phyloP scores from a whole-genome alignment of 2,888 invertebrate species.

The Oscheius myriophilus region DNA sequence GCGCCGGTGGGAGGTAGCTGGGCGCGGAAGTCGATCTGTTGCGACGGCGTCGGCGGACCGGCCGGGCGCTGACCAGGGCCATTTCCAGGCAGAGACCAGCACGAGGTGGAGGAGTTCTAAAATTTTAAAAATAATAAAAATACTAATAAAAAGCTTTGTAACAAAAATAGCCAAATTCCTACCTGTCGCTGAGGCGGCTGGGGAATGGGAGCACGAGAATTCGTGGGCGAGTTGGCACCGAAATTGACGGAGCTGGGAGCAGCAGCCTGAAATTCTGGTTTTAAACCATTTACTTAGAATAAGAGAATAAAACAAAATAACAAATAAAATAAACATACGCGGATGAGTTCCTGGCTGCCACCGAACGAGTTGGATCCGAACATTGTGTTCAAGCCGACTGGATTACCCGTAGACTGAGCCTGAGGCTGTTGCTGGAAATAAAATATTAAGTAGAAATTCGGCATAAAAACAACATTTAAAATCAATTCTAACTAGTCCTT shows the following conservation, averaged over 20 bases:
- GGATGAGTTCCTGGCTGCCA: constrained; percentile 26
- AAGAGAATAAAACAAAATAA: too few relatives aligned
- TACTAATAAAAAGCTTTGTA: not conserved
- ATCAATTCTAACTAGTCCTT: not conserved
- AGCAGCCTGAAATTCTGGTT: constrained; percentile 2
- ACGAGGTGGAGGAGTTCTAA: constrained; percentile 15
- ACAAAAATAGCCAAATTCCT: not conserved
- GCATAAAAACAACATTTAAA: too few relatives aligned
- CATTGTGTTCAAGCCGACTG: constrained; percentile 8
- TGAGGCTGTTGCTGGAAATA: constrained; percentile 15
- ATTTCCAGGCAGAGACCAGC: constrained; percentile 17
- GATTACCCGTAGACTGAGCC: constrained; percentile 8
- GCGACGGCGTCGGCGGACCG: constrained; percentile 46
- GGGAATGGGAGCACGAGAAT: constrained; percentile 6
- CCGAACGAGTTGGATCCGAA: constrained; percentile 22
- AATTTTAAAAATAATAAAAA: not conserved
- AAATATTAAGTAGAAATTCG: too few relatives aligned
- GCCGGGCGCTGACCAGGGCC: constrained; percentile 31
- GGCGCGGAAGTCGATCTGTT: constrained; percentile 43
- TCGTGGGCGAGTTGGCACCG: constrained; percentile 27
- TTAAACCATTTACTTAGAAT: too few relatives aligned
- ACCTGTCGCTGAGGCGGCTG: constrained; percentile 18
- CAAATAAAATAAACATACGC: constrained; percentile 8
- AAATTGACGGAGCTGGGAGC: not conserved
- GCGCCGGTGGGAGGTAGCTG: constrained; percentile 27